Evolutionary conservation across 1,140 invertebrate species (phyloP).

Genomic region (Diachasma alloeum): DNA sequence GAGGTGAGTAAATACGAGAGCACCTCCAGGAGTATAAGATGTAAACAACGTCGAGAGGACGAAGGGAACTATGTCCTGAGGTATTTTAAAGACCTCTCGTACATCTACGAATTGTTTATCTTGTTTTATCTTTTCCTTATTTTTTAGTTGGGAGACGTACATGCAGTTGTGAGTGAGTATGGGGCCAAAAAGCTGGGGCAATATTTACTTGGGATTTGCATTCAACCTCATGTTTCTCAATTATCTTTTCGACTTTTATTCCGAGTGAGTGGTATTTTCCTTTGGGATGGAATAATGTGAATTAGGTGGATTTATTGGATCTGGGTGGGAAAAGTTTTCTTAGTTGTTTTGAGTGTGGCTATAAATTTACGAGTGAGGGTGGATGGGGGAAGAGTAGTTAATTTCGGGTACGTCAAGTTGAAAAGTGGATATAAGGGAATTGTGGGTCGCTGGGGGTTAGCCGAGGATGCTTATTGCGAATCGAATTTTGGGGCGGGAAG

Average conservation of each 20-base stretch:
- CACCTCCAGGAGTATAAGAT: not conserved
- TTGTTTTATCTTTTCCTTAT: not conserved
- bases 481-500: not conserved
- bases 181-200: not conserved
- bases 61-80: not conserved
- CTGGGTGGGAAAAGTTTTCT: not conserved
- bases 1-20: conserved; percentile 10
- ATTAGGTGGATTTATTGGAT: not conserved
- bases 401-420: not conserved
- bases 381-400: not conserved
- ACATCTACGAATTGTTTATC: not conserved
- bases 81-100: not conserved
- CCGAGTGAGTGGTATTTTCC: not conserved
- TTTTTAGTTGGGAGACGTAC: not conserved
- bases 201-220: not conserved
- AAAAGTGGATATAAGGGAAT: too few relatives aligned
- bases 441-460: not conserved
- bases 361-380: not conserved
- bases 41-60: not conserved
- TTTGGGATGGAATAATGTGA: not conserved
- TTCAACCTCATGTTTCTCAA: not conserved
- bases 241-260: not conserved
- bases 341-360: not conserved
- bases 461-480: not conserved
- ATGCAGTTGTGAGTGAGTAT: not conserved